phyloP scores from a whole-genome alignment of 1,140 invertebrate genomes.

The Anoplophora glabripennis region DNA sequence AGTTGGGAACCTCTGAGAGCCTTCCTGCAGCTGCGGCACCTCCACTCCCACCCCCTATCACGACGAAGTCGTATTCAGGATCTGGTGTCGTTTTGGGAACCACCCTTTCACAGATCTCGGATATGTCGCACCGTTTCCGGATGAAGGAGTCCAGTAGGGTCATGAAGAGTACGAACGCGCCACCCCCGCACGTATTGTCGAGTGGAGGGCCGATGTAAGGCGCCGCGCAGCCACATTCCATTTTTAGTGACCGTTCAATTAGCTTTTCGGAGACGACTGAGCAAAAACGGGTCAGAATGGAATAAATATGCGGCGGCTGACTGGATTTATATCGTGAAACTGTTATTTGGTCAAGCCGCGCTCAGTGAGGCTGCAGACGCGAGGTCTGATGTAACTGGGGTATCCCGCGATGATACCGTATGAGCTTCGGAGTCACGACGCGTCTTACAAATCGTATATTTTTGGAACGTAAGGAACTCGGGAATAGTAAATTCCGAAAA shows the following conservation, averaged over 20 bases:
- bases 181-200: slow-evolving; percentile 52
- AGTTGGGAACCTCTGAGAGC: slow-evolving; percentile 40
- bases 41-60: slow-evolving; percentile 59
- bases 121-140: slow-evolving; percentile 50
- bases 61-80: slow-evolving; percentile 57
- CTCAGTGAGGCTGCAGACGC: background rate
- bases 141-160: slow-evolving; percentile 55
- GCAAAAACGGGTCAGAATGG: background rate
- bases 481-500: too few relatives aligned
- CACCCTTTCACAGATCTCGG: slow-evolving; percentile 53
- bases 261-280: background rate
- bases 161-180: slow-evolving; percentile 57
- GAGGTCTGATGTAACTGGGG: background rate
- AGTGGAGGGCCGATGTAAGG: slow-evolving; percentile 51
- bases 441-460: too few relatives aligned
- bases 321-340: background rate
- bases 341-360: slow-evolving; percentile 11
- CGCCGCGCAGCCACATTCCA: slow-evolving; percentile 45
- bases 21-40: slow-evolving; percentile 57
- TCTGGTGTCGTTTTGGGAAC: slow-evolving; percentile 45
- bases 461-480: too few relatives aligned
- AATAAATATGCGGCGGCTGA: background rate
- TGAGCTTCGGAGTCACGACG: background rate
- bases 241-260: slow-evolving; percentile 15
- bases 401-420: slow-evolving; percentile 6